phyloP scores from a whole-genome alignment of 2,113 vertebrate genomes.

The Varanus salvator region DNA sequence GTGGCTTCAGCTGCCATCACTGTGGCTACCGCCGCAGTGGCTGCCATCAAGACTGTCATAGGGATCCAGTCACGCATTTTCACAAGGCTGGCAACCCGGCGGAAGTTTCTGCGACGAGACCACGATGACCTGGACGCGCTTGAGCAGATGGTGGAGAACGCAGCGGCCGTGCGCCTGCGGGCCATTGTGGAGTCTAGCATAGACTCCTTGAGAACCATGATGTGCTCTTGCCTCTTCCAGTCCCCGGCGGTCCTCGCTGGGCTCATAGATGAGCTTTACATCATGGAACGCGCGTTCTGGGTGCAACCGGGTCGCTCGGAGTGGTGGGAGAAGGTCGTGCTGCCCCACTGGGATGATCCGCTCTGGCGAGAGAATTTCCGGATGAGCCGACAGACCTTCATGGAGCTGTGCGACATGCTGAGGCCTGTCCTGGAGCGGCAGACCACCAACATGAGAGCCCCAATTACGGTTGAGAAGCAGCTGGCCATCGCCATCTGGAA shows the following conservation, averaged over 20 bases:
- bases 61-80: slow-evolving; percentile 19
- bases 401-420: slow-evolving; percentile 19
- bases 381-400: slow-evolving; percentile 27
- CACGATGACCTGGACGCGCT: neutral
- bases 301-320: slow-evolving; percentile 30
- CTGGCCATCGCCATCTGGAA: slow-evolving; percentile 32
- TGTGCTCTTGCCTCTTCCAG: slow-evolving; percentile 39
- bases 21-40: neutral
- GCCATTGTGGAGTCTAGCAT: slow-evolving; percentile 18
- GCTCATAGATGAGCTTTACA: slow-evolving; percentile 32
- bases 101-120: neutral
- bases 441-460: slow-evolving; percentile 37
- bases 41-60: neutral
- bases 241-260: slow-evolving; percentile 20
- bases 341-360: slow-evolving; percentile 23
- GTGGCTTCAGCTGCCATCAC: neutral
- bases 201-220: slow-evolving; percentile 16
- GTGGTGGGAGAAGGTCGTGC: slow-evolving; percentile 38
- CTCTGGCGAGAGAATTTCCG: slow-evolving; percentile 37
- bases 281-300: slow-evolving; percentile 35
- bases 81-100: slow-evolving; percentile 11
- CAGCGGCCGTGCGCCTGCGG: neutral
- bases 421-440: slow-evolving; percentile 31
- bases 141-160: slow-evolving; percentile 4
- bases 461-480: slow-evolving; percentile 29